These are phyloP conservation scores for Siderastrea siderea DNA, from an alignment of 92 coral and sea anemone genomes.

Conservation along the genomic window DNA sequence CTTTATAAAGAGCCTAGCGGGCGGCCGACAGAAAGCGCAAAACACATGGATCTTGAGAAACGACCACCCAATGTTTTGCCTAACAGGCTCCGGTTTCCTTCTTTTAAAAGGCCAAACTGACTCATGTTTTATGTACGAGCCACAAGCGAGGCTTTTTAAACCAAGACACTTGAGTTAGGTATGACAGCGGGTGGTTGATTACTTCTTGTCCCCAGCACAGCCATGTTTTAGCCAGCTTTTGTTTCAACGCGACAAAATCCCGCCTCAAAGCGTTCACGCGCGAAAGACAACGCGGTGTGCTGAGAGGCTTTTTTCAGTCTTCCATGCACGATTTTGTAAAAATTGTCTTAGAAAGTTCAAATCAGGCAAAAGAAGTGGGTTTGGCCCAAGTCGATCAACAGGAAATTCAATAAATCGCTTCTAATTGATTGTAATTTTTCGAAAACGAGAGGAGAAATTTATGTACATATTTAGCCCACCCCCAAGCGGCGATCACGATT, in stretches of 20 bases:
- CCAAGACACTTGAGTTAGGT: conserved; percentile 45
- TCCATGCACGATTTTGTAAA: neutral
- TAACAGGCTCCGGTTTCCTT: conserved; percentile 32
- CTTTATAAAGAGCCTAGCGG: conserved; percentile 43
- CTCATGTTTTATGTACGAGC: conserved; percentile 75
- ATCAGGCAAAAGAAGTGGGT: conserved; percentile 44
- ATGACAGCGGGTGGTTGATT: conserved; percentile 48
- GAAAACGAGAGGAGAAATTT: conserved; percentile 35
- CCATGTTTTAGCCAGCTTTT: conserved; percentile 41
- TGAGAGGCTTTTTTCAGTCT: neutral
- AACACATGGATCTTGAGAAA: conserved; percentile 41
- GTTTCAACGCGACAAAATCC: conserved; percentile 36
- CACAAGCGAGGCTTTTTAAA: conserved; percentile 69
- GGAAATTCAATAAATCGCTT: conserved; percentile 54
- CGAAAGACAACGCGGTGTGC: conserved; percentile 24
- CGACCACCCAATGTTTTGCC: conserved; percentile 59
- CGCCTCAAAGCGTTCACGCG: conserved; percentile 24
- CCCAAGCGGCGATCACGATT: conserved; percentile 14
- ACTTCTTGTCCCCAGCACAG: conserved; percentile 47
- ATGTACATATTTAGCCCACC: conserved; percentile 54
- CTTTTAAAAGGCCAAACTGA: conserved; percentile 54
- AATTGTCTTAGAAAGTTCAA: neutral
- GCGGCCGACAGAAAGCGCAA: conserved; percentile 42
- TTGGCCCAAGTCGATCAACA: conserved; percentile 33
- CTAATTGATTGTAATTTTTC: conserved; percentile 53